Evolutionary conservation across 1,140 invertebrate species (phyloP), one percentile per base, ranked within the genome.

Genomic region (Harpegnathos saltator): DNA sequence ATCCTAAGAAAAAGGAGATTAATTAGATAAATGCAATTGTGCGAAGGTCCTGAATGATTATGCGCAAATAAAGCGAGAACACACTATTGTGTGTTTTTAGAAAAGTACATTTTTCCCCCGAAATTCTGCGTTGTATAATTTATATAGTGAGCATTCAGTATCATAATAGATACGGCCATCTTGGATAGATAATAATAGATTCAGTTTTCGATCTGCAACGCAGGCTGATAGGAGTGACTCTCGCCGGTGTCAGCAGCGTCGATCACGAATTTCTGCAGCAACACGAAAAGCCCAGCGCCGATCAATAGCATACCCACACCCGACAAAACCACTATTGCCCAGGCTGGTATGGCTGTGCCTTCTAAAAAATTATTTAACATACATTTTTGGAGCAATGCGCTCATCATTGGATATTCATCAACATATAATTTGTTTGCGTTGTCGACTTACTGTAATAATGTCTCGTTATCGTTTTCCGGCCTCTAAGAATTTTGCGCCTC

Each of bases 391-490:
- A 44, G 38, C 7, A 11, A 44, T 22, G 0, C 22, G 19, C 12
- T 14, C 12, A 44, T 22, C 29, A 24, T 33, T 5, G 29, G 29
- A 33, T 33, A 33, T 33, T 33, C 29, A 33, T 33, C 29, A 33
- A n/a, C n/a, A n/a, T n/a, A n/a, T n/a, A n/a, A n/a, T n/a, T n/a
- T n/a, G 48, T 12, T 50, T 38, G 22, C 33, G 38, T 9, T 58
- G 12, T 63, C 26, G 9, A 90, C 97, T 97, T 95, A 97, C 97
- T 95, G 85, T 97, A 96, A 90, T 97, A 97, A 82, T 95, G 95
- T 58, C 97, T 95, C 0, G 96, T 97, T 85, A 97, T 95, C 7
- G 96, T 96, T 93, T 97, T 96, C 82, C 97, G 94, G 72, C 97
- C 97, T 84, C 96, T 94, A 50, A 97, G 93, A 90, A 97, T 96